Evolutionary conservation across 2,113 vertebrate genomes (phyloP).

Genomic region (Illadopsis cleaveri): DNA sequence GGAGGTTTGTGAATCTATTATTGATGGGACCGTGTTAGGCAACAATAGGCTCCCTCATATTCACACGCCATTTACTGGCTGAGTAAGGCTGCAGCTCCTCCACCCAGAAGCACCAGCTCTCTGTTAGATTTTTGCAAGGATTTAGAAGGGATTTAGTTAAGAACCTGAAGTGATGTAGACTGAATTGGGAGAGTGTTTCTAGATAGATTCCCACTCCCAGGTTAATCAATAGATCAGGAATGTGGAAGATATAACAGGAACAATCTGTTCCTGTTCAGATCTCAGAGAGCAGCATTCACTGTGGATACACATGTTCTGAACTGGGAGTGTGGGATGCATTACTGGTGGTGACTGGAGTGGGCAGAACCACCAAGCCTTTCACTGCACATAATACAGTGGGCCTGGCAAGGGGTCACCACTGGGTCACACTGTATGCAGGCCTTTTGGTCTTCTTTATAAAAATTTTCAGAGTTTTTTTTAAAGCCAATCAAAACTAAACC

Average conservation of each 20-base stretch:
- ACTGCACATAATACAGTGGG: not conserved
- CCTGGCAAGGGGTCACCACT: not conserved
- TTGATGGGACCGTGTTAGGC: conserved; percentile 84
- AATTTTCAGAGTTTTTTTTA: not conserved
- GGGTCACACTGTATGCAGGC: not conserved
- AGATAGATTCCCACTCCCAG: not conserved
- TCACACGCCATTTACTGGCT: conserved; percentile 79
- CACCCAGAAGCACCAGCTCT: conserved; percentile 73
- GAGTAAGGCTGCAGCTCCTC: conserved; percentile 57
- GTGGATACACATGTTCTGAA: not conserved
- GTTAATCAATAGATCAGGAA: conserved; percentile 45
- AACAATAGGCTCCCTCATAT: conserved; percentile 74
- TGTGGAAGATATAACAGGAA: not conserved
- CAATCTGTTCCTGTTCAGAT: not conserved
- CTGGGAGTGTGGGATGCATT: rapidly evolving
- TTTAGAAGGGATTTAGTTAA: conserved; percentile 67
- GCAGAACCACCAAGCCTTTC: not conserved
- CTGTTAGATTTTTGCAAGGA: conserved; percentile 72
- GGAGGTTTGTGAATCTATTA: conserved; percentile 85
- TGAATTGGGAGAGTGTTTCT: conserved; percentile 46
- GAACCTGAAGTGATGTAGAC: conserved; percentile 59
- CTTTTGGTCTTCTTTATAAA: not conserved
- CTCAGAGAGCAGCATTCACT: not conserved
- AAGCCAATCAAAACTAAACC: not conserved
- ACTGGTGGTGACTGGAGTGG: not conserved